A percentile compares a stretch with the other conserved stretches of the same genome.
Evolutionary conservation across 2,113 vertebrate genomes (phyloP).

Genomic region (Mesembrinibis cayennensis): DNA sequence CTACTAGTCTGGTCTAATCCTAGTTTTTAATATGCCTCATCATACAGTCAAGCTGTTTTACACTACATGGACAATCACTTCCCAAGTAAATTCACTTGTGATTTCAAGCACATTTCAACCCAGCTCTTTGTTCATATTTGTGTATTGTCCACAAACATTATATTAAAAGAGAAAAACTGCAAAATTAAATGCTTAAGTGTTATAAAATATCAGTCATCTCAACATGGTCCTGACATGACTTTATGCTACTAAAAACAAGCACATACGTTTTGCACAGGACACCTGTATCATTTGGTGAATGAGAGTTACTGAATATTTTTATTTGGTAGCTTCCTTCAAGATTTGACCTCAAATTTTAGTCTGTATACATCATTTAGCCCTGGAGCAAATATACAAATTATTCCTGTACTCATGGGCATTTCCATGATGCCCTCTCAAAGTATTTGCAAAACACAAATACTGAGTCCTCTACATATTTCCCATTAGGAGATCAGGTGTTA

Average conservation of each 20-base stretch:
- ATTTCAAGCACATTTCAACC: neutral
- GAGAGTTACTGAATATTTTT: neutral
- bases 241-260: neutral
- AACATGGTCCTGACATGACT: accelerated
- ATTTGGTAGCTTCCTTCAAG: neutral
- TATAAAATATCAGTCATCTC: neutral
- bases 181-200: neutral
- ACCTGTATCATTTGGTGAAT: neutral
- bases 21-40: neutral
- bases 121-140: neutral
- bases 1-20: neutral
- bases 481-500: neutral
- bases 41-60: neutral
- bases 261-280: neutral
- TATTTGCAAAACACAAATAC: neutral
- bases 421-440: neutral
- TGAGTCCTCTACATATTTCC: neutral
- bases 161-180: neutral
- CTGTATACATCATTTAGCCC: neutral
- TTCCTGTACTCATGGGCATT: neutral
- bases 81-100: neutral
- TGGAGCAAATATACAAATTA: neutral
- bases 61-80: neutral
- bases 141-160: neutral
- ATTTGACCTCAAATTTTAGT: neutral